phyloP scores from a whole-genome alignment of 1,140 invertebrate species.

The Rhizoglyphus robini region DNA sequence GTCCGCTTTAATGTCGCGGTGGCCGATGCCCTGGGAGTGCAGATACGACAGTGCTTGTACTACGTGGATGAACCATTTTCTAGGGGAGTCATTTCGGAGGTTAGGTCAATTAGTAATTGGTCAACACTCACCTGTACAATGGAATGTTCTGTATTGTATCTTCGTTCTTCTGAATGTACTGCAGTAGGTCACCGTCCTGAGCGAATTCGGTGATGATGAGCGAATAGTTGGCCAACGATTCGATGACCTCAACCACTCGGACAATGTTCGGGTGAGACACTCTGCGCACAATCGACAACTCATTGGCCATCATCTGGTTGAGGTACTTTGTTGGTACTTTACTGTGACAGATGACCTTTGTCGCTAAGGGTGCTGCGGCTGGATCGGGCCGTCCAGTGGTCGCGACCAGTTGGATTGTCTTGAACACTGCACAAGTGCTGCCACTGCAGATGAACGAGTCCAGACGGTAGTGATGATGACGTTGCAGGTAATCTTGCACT shows the following conservation, averaged over 20 bases:
- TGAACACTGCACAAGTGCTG: conserved; percentile 1
- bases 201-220: neutral
- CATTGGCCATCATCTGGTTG: neutral
- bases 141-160: neutral
- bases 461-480: too few relatives aligned
- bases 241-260: neutral
- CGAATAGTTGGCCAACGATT: neutral
- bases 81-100: neutral
- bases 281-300: neutral
- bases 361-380: neutral
- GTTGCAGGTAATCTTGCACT: too few relatives aligned
- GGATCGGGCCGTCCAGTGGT: too few relatives aligned
- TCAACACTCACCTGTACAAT: too few relatives aligned
- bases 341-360: neutral
- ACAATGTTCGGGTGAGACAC: neutral
- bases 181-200: neutral
- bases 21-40: conserved; percentile 32
- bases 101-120: too few relatives aligned
- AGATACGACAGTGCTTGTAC: neutral
- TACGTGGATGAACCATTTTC: neutral
- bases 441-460: neutral
- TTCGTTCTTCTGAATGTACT: neutral
- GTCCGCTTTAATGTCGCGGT: conserved; percentile 92
- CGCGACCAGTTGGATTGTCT: too few relatives aligned
- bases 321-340: neutral